These are phyloP conservation scores for Oryctolagus cuniculus DNA, from an alignment of 2,113 vertebrate genomes.

Conservation along the genomic window mOryCun1.1 NC_091436.1:43683501-43684000, in stretches of 20 bases:
- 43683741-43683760: background rate
- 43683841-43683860: background rate
- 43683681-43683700: background rate
- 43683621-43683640: background rate
- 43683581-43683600: background rate
- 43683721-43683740: background rate
- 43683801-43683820: background rate
- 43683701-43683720: background rate
- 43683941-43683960: background rate
- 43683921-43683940: background rate
- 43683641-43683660: background rate
- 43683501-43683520: background rate
- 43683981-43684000: background rate
- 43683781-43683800: background rate
- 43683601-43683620: background rate
- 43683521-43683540: background rate
- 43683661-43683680: background rate
- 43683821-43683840: too few relatives aligned
- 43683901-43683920: background rate
- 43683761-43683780: background rate
- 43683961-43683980: background rate
- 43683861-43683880: background rate
- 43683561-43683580: background rate
- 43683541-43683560: too few relatives aligned
- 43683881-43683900: background rate